A percentile compares a stretch with the other conserved stretches of the same genome.
These are phyloP conservation scores for Brachionus sp. DNA, from an alignment of 1,140 invertebrate genomes.

Conservation along the genomic window DNA sequence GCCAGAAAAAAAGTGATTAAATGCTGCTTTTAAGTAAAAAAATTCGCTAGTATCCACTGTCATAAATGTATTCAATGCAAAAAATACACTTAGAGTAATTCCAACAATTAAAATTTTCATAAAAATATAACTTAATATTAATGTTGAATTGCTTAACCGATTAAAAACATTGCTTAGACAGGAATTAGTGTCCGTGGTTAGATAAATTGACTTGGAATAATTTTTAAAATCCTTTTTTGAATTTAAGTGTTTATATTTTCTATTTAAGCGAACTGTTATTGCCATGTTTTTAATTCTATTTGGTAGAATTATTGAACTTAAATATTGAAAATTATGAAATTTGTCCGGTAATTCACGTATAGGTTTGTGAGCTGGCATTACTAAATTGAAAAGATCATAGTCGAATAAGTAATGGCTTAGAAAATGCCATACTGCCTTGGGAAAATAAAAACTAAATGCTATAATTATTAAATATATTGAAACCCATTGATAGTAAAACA, in stretches of 20 bases:
- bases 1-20: not conserved
- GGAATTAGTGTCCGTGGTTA: not conserved
- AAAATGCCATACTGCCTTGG: slow-evolving; percentile 62
- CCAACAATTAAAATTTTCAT: not conserved
- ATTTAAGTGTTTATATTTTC: not conserved
- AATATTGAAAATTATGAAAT: not conserved
- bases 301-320: not conserved
- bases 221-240: not conserved
- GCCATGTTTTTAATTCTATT: not conserved
- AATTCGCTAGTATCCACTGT: not conserved
- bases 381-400: not conserved
- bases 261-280: not conserved
- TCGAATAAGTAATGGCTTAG: not conserved
- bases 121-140: not conserved
- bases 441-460: slow-evolving; percentile 92
- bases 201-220: not conserved
- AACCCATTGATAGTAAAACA: slow-evolving; percentile 62
- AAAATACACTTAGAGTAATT: not conserved
- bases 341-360: not conserved
- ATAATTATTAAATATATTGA: slow-evolving; percentile 75
- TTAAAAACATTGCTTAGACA: not conserved
- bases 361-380: not conserved
- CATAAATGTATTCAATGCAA: not conserved
- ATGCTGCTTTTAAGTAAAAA: not conserved
- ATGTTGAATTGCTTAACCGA: not conserved